Conservation (phyloP, 2,113 vertebrate genomes). For the Suncus etruscus region DNA sequence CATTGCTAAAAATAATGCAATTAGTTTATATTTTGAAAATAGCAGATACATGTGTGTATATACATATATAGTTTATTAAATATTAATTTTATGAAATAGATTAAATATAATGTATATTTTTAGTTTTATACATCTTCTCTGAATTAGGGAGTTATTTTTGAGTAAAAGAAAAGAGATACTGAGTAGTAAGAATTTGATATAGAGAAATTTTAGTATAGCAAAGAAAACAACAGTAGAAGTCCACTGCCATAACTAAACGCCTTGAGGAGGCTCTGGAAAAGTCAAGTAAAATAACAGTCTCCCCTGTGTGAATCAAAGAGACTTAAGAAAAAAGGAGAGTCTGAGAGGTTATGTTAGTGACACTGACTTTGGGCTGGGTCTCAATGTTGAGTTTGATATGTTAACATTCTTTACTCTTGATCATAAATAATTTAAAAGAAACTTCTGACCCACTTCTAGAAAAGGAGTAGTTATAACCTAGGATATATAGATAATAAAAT, state of each 20-base stretch:
- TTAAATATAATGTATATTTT: neutral
- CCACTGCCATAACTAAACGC: neutral
- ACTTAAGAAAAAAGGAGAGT: neutral
- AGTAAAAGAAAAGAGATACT: neutral
- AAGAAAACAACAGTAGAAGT: conserved; percentile 8
- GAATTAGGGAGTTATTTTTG: neutral
- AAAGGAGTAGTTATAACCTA: conserved; percentile 30
- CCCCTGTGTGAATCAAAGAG: neutral
- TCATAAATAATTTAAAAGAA: conserved; percentile 42
- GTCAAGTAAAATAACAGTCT: neutral
- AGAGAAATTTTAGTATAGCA: conserved; percentile 6
- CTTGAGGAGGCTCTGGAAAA: conserved; percentile 14
- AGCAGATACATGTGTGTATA: neutral
- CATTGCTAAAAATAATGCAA: too few species aligned
- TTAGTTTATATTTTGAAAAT: too few species aligned
- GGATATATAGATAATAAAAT: conserved; percentile 57
- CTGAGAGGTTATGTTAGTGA: neutral
- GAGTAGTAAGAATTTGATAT: neutral
- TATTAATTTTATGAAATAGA: neutral
- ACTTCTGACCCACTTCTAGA: neutral
- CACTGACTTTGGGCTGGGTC: neutral
- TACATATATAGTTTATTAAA: neutral
- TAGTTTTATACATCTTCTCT: neutral
- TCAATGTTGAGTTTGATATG: conserved; percentile 36
- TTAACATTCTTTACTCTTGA: conserved; percentile 52